These are phyloP conservation scores for Arrhamphus sclerolepis DNA, from an alignment of 2,797 vertebrate genomes.

Conservation along the genomic window DNA sequence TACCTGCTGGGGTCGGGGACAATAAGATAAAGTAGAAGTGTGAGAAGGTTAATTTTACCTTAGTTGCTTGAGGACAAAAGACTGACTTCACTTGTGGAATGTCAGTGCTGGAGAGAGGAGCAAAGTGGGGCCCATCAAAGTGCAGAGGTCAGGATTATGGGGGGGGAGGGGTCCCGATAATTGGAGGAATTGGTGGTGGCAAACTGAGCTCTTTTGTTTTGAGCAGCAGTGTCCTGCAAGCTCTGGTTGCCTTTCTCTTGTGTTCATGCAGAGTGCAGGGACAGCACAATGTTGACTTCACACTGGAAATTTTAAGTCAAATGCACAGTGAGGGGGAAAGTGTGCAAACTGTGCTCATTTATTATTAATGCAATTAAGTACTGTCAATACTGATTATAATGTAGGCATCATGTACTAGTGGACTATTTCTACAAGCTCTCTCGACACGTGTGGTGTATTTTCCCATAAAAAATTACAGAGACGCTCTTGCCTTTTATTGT, in stretches of 20 bases:
- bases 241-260: slow-evolving; percentile 57
- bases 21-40: slow-evolving; percentile 33
- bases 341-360: slow-evolving; percentile 12
- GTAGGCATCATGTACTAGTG: not conserved
- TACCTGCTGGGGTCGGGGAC: slow-evolving; percentile 14
- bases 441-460: not conserved
- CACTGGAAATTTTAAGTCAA: slow-evolving; percentile 28
- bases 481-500: not conserved
- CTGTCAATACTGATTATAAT: slow-evolving; percentile 11
- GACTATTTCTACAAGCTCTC: not conserved
- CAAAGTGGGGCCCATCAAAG: slow-evolving; percentile 70
- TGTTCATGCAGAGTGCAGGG: slow-evolving; percentile 38
- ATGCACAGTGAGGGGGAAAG: slow-evolving; percentile 18
- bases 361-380: slow-evolving; percentile 39
- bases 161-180: slow-evolving; percentile 77
- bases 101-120: slow-evolving; percentile 55
- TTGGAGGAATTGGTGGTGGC: slow-evolving; percentile 70
- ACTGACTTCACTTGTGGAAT: slow-evolving; percentile 80
- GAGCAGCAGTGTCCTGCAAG: slow-evolving; percentile 66
- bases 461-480: slow-evolving; percentile 9
- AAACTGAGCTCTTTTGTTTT: slow-evolving; percentile 77
- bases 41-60: slow-evolving; percentile 70
- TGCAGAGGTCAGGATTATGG: slow-evolving; percentile 80
- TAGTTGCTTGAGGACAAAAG: slow-evolving; percentile 68
- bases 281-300: slow-evolving; percentile 70